phyloP scores from a whole-genome alignment of 2,113 vertebrate species.

The Eolophus roseicapilla region DNA sequence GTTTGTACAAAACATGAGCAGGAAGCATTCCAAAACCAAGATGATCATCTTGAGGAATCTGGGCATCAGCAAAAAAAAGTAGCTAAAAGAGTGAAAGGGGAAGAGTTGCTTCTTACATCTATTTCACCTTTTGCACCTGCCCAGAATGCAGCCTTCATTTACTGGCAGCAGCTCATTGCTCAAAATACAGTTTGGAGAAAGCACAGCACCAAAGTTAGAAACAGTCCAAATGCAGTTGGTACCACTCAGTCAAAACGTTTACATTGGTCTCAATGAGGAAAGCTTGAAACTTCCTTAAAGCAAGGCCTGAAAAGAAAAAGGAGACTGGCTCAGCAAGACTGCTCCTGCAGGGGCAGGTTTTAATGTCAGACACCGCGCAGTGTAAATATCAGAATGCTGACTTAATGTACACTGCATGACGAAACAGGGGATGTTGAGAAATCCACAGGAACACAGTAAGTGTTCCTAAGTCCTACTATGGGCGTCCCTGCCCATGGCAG shows the following conservation, averaged over 20 bases:
- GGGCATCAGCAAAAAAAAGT: background rate
- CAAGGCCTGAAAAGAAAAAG: background rate
- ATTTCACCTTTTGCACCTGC: background rate
- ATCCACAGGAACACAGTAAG: background rate
- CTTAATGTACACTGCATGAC: accelerated
- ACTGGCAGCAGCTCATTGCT: background rate
- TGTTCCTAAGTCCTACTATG: background rate
- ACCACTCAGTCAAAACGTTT: background rate
- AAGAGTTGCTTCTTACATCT: background rate
- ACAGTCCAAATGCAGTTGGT: background rate
- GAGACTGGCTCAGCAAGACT: background rate
- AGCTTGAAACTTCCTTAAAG: background rate
- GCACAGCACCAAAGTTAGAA: background rate
- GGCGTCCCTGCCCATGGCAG: too few relatives aligned
- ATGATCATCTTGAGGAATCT: background rate
- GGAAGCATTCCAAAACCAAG: background rate
- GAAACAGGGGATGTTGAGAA: background rate
- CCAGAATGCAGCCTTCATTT: background rate
- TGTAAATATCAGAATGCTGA: background rate
- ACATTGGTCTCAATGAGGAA: accelerated
- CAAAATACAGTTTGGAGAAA: background rate
- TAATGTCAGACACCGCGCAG: background rate
- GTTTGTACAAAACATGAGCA: background rate
- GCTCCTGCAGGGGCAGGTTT: background rate
- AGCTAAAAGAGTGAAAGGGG: background rate